Base-by-base conservation (phyloP, 2,888 invertebrate species). In the Esperia sulphurella region DNA sequence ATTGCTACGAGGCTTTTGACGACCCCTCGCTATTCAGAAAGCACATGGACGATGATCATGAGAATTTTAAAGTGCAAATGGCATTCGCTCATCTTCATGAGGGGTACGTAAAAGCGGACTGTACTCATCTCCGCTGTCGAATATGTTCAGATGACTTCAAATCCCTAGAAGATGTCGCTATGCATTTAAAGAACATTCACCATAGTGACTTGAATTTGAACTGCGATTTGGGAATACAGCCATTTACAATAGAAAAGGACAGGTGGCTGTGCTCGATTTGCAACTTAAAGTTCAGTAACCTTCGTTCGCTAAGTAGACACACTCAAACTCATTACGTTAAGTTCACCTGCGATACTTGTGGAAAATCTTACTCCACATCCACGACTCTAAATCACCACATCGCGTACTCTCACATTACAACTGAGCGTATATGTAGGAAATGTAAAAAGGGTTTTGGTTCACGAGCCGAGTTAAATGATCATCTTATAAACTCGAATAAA, bases 261-360 rank as follows among this genome's bases (percentile, higher is more conserved):
- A 54, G 55, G 2, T 54, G 58, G 29, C 46, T 39, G 1, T 75
- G 73, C 46, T 54, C 60, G 0, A 42, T 71, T 5, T 75, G 75
- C 47, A 46, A 50, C 0, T 51, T 55, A 7, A 69, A 68, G 42
- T 62, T 63, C 28, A 48, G 57, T 8, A 58, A 54, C 21, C 48
- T 75, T 5, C 57, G 68, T 6, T 55, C 65, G 1, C 52, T 74
- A 14, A 70, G 68, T 35, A 55, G 66, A n/a, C 75, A 75, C 41
- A 67, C 65, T n/a, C 61, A 67, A 14, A 58, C 58, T 3, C 75
- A 75, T 52, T 74, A 62, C 43, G 43, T 53, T 0, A 67, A 62
- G 30, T 67, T 52, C 35, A 71, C 69, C 1, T 75, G 75, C 45
- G 69, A 72, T 31, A 54, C 57, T 4, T 75, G 75, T 38, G 73